Percentiles rank a stretch among this genome's conserved stretches.
phyloP scores from a whole-genome alignment of 2,113 vertebrate species.

The Haplotaxodon microlepis region DNA sequence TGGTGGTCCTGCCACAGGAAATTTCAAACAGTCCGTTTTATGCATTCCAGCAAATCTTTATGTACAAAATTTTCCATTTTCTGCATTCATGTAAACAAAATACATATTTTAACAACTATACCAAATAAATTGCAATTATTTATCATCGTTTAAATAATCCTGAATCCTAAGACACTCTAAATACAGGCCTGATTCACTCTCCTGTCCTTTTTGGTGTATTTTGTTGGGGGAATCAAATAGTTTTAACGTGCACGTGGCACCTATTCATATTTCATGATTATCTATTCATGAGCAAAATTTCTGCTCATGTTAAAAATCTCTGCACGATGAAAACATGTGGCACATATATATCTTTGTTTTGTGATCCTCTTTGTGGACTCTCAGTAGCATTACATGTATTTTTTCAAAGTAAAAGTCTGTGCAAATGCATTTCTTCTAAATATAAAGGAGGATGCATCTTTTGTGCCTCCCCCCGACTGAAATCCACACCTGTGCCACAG shows the following conservation, averaged over 20 bases:
- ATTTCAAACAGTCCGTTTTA: background rate
- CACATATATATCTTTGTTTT: background rate
- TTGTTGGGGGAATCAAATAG: accelerated
- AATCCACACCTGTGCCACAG: background rate
- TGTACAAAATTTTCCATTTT: background rate
- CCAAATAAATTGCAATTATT: background rate
- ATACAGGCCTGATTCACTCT: background rate
- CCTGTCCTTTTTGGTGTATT: accelerated
- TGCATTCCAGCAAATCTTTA: background rate
- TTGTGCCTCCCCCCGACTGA: background rate
- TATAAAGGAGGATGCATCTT: background rate
- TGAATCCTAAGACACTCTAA: background rate
- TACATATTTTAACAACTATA: background rate
- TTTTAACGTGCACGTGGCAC: background rate
- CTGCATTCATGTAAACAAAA: background rate
- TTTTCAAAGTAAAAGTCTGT: background rate
- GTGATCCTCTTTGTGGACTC: background rate
- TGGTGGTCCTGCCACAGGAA: background rate
- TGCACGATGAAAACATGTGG: background rate
- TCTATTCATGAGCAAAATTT: background rate
- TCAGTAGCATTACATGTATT: accelerated
- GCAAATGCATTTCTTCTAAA: accelerated
- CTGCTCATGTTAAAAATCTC: background rate
- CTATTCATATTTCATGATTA: background rate
- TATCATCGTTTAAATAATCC: accelerated